Base-by-base conservation (phyloP, 2,113 vertebrate genomes). In the Hippocampus comes region DNA sequence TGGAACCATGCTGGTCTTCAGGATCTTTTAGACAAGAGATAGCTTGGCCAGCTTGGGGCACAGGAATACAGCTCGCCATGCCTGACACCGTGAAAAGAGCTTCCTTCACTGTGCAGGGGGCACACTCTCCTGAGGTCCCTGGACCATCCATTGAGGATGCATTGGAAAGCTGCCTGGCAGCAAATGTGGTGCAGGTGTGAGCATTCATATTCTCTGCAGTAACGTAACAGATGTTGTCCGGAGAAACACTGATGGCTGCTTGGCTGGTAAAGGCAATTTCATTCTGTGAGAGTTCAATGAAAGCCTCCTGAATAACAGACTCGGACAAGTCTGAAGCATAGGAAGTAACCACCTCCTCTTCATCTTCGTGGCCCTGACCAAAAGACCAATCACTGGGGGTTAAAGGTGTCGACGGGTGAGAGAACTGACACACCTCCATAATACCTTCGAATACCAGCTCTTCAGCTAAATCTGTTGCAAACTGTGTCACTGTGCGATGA, bases 371-470 rank as follows among this genome's bases (percentile, higher is more conserved):
- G 27, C 70, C 63, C 0, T 69, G 76, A 56, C 74, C 90, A 88
- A 96, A 96, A 1, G 92, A 87, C 76, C 89, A 89, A n/a, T 92
- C 91, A 11, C 86, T 91, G 9, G 89, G 80, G 70, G 91, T 91
- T 11, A 91, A 86, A 64, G 95, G 95, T 17, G 95, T 95, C 0
- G 94, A 93, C 7, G 95, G 95, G 84, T 94, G 94, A 0, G 97
- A 97, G 88, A 99, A 98, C 84, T 99, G 97, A 78, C 96, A 99
- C 0, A 99, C 97, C 86, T 99, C 97, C 97, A 99, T 99, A 34
- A 98, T 95, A 27, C 97, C 96, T 88, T 99, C 97, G 88, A 99
- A 99, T 71, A 99, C 92, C 67, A 99, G 93, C 21, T 99, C 96
- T 86, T 99, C 97, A 2, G 97, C 94, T 14, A 99, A 92, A 78